Base-by-base conservation (phyloP, 1,140 invertebrate species). In the Halyomorpha halys region DNA sequence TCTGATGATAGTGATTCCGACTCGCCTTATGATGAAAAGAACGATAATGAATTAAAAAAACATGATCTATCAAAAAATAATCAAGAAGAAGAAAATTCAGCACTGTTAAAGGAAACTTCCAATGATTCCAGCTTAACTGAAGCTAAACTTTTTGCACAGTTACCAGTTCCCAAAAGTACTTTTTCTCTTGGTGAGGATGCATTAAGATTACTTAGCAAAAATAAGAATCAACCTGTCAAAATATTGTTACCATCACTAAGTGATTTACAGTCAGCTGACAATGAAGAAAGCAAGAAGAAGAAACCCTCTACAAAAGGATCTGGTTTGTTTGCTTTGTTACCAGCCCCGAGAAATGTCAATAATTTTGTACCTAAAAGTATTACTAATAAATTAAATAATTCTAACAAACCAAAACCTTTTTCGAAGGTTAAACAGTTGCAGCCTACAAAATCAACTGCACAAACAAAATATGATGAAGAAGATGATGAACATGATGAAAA, bases 291-390 rank as follows among this genome's bases (percentile, higher is more conserved):
- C 4, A 21, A 25, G 5, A 56, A 56, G 30, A 25, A 14, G 59
- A 60, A 60, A 21, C 59, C 59, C 11, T 49, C 62, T 11, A 63
- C 30, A 8, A 63, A 63, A 30, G 62, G 62, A 3, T 63, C 47
- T 3, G 49, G 62, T 27, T 47, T 63, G 16, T 63, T 63, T 39
- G 45, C 62, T 9, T 21, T 63, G 25, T 34, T 63, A 21, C 62
- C 62, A 15, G 44, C 25, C 4, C 62, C 62, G 15, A 63, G 53
- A 63, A 51, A 47, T 47, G 34, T 23, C 11, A 45, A 21, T 23
- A 16, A 8, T 15, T 23, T 61, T 8, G 21, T 61, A 11, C 44
- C 60, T 3, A 45, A 61, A 3, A 45, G 6, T 9, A 30, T 61
- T 9, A 61, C 19, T 4, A 61, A 44, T 19, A 61, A 21, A 44